These are phyloP conservation scores for Caenorhabditis inopinata DNA, from an alignment of 1,140 invertebrate genomes.

Conservation along the genomic window DNA sequence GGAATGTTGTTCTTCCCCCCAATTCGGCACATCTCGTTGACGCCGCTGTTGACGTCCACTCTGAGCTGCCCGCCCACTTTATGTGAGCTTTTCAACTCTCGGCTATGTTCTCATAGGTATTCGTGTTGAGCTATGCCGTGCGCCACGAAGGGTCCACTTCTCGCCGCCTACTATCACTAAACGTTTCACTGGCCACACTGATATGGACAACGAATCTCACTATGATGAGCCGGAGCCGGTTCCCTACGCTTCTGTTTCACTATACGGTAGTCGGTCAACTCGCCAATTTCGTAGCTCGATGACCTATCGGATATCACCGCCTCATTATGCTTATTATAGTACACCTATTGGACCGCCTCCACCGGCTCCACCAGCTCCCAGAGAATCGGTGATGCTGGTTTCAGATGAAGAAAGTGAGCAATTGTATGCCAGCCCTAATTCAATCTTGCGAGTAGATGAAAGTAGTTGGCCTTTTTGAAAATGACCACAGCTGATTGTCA, in stretches of 20 bases:
- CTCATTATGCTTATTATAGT: constrained; percentile 17
- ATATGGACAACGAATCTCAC: neutral
- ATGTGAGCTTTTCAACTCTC: neutral
- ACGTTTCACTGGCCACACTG: no score
- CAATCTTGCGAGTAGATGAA: no score
- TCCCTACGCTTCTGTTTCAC: neutral
- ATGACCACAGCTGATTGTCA: no score
- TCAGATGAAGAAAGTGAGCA: constrained; percentile 12
- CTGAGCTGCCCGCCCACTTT: constrained; percentile 15
- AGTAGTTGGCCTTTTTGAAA: no score
- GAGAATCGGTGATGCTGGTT: neutral
- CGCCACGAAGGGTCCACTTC: no score
- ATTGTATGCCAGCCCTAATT: no score
- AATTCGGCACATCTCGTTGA: constrained; percentile 9
- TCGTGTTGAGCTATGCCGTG: no score
- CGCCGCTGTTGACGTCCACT: constrained; percentile 23
- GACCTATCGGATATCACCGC: constrained; percentile 20
- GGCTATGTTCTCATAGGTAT: neutral
- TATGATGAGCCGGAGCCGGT: constrained; percentile 12
- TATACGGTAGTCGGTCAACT: neutral
- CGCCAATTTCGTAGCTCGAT: neutral
- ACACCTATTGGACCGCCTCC: neutral
- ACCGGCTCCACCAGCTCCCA: neutral
- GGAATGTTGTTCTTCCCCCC: constrained; percentile 25
- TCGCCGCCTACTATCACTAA: no score